Percentiles rank a stretch among this genome's conserved stretches.
These are phyloP conservation scores for Glandiceps talaboti DNA, from an alignment of 53 echinoderm and acorn worm species.

Conservation along the genomic window DNA sequence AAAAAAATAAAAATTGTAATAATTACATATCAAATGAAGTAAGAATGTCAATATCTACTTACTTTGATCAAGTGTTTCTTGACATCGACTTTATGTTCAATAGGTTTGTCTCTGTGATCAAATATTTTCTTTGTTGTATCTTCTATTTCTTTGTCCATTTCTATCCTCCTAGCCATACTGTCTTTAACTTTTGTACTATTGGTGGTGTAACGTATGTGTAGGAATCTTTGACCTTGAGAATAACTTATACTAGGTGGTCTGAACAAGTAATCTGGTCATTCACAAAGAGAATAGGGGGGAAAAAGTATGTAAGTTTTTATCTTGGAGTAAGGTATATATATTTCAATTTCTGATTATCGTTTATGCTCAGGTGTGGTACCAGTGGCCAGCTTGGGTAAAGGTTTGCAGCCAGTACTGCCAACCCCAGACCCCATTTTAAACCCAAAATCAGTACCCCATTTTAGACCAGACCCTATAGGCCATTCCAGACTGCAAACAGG, in stretches of 20 bases:
- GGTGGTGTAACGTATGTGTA: slow-evolving; percentile 39
- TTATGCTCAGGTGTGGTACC: no score
- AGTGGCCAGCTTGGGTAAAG: no score
- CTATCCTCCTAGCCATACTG: not conserved
- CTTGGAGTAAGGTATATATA: no score
- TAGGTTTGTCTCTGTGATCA: slow-evolving; percentile 20
- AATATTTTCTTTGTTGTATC: slow-evolving; percentile 29
- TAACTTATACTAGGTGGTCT: slow-evolving; percentile 72
- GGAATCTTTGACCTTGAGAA: slow-evolving; percentile 35
- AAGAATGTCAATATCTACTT: no score
- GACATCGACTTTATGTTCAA: slow-evolving; percentile 12
- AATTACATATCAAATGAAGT: no score
- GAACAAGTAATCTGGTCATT: slow-evolving; percentile 54
- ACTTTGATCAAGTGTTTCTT: slow-evolving; percentile 22
- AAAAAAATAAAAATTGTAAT: no score
- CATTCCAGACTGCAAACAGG: no score
- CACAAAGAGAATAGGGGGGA: not conserved
- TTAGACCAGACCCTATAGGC: no score
- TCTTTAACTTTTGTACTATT: slow-evolving; percentile 26
- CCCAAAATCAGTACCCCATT: no score
- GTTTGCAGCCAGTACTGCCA: no score
- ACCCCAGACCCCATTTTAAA: no score
- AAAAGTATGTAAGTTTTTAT: not conserved
- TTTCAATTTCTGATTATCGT: no score
- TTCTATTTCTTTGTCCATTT: slow-evolving; percentile 10